Base-by-base conservation (phyloP, 1,140 invertebrate species). In the Diorhabda carinulata region DNA sequence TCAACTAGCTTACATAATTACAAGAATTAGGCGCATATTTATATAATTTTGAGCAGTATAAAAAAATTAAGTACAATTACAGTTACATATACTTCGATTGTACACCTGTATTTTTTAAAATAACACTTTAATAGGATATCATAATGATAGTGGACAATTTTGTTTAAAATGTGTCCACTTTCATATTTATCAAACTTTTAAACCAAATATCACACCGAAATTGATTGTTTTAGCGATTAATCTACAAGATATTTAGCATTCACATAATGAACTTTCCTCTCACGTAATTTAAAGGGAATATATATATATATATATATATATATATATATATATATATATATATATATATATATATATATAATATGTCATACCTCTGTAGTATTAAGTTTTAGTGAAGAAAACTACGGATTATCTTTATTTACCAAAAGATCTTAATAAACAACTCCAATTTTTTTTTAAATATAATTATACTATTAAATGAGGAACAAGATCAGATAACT, bases 31-130 rank as follows among this genome's bases (percentile, higher is more conserved):
- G 64, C 64, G 52, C 57, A 65, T 65, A 41, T 65, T 47, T 65
- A 65, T 57, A 65, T 65, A 10, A 67, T 67, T 68, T 68, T 68
- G 66, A 68, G 66, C 66, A 68, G 66, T 68, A 68, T 68, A 68
- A 68, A 57, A 52, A 68, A 68, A 61, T 68, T 68, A 61, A 65
- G 64, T 65, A 65, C 64, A 65, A 56, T 64, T 64, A 64, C 62
- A 64, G 52, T 65, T 65, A 57, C 64, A 65, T 43, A 65, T 65
- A 65, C 57, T 56, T 57, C 64, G 52, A 65, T 65, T 65, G 64
- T 65, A 65, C 64, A 65, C 61, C 61, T 62, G 61, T 62, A 62
- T 62, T 65, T n/a, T 43, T 61, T 61, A 41, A 40, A 41, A 61
- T 61, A 61, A 61, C 25, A 64, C 40, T 64, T 65, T 43, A 65